phyloP scores from a whole-genome alignment of 2,888 invertebrate species.

The Resseliella maxima region DNA sequence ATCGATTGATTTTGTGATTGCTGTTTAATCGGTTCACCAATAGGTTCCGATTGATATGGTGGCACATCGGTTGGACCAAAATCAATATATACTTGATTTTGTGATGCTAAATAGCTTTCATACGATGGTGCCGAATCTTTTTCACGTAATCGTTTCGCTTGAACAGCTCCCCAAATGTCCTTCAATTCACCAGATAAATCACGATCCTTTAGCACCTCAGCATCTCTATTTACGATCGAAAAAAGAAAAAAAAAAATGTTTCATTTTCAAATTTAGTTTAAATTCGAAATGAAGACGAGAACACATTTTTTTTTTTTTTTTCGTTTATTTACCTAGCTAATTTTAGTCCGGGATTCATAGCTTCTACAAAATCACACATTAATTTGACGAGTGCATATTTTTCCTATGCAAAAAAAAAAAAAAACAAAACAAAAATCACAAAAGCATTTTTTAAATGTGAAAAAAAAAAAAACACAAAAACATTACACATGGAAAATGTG shows the following conservation, averaged over 20 bases:
- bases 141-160: constrained; percentile 71
- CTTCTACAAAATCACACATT: constrained; percentile 78
- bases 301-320: constrained; percentile 52
- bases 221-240: constrained; percentile 64
- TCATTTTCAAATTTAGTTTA: not conserved
- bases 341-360: constrained; percentile 76
- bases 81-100: constrained; percentile 60
- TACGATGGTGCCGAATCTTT: constrained; percentile 57
- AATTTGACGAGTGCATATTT: constrained; percentile 75
- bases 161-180: constrained; percentile 79
- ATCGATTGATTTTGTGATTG: not conserved
- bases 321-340: constrained; percentile 68
- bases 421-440: not conserved
- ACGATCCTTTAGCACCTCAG: constrained; percentile 74
- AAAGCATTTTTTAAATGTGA: too few species aligned
- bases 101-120: constrained; percentile 56
- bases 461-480: too few species aligned
- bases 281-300: not conserved
- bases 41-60: constrained; percentile 45
- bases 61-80: constrained; percentile 59
- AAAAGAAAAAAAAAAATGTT: not conserved
- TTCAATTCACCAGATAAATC: constrained; percentile 79
- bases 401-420: constrained; percentile 68
- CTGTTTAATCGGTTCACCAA: constrained; percentile 55
- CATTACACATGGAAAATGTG: too few species aligned